These are phyloP conservation scores for Pachycephus smyrnensis DNA, from an alignment of 2,888 invertebrate species.

Conservation along the genomic window DNA sequence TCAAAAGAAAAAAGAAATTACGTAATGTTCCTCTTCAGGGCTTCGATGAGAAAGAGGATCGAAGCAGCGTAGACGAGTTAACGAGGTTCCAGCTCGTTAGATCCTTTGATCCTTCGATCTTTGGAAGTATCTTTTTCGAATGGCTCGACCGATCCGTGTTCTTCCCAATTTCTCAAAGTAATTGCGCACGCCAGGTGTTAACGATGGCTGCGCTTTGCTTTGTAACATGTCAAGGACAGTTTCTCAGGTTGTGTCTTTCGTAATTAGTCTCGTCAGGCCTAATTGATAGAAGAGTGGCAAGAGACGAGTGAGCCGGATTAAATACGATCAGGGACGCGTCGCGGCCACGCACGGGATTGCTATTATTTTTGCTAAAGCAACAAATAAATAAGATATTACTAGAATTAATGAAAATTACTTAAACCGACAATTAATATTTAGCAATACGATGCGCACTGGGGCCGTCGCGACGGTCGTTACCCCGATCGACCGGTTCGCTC, in stretches of 20 bases:
- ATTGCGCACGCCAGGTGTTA: not conserved
- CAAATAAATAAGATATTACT: not conserved
- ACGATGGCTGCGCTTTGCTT: not conserved
- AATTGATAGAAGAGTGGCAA: not conserved
- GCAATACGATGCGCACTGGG: not conserved
- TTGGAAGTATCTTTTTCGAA: not conserved
- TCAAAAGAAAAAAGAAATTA: not conserved
- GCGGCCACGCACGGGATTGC: not conserved
- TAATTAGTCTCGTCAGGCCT: not conserved
- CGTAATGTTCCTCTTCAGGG: not conserved
- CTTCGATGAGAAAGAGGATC: not conserved
- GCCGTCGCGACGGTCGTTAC: not conserved
- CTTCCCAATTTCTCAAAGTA: not conserved
- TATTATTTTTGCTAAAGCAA: not conserved
- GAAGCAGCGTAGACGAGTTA: no score
- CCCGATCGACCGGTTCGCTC: not conserved
- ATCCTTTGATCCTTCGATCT: not conserved
- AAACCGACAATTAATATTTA: not conserved
- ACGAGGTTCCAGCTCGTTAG: no score
- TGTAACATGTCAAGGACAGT: constrained; percentile 13
- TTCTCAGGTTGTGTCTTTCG: constrained; percentile 16
- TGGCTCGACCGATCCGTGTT: not conserved
- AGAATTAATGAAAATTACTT: not conserved
- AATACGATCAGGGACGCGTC: not conserved
- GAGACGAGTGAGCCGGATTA: not conserved